These are phyloP conservation scores for Cyprinodon variegatus DNA, from an alignment of 2,113 vertebrate genomes.

Conservation along the genomic window DNA sequence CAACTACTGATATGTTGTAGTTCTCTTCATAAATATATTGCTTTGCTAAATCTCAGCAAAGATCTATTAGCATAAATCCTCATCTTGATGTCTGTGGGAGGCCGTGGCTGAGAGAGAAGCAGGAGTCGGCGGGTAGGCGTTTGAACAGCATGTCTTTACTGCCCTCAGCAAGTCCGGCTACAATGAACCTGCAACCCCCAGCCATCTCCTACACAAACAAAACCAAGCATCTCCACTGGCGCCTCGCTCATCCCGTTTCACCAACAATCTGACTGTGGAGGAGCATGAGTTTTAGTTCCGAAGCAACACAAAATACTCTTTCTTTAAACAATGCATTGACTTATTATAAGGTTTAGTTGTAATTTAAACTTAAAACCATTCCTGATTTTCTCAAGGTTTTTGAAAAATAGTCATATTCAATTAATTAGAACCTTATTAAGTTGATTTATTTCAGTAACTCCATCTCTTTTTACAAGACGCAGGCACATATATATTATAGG, in stretches of 20 bases:
- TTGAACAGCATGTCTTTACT: constrained; percentile 56
- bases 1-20: background rate
- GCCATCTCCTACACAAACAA: constrained; percentile 58
- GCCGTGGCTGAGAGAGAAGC: constrained; percentile 35
- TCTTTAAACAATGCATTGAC: background rate
- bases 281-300: constrained; percentile 15
- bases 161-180: constrained; percentile 53
- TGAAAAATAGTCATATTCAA: background rate
- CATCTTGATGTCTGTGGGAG: constrained; percentile 55
- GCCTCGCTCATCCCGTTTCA: constrained; percentile 28
- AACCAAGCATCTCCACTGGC: constrained; percentile 20
- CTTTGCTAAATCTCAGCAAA: constrained; percentile 11
- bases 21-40: background rate
- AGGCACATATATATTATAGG: too few species aligned
- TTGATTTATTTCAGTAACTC: background rate
- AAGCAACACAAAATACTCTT: background rate
- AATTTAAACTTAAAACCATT: background rate
- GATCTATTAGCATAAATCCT: constrained; percentile 18
- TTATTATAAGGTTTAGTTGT: background rate
- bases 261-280: constrained; percentile 10
- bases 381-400: background rate
- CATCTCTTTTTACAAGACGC: too few species aligned
- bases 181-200: constrained; percentile 48
- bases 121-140: constrained; percentile 60
- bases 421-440: background rate